These are phyloP conservation scores for Helicolenus hilgendorfi DNA, from an alignment of 2,797 vertebrate genomes.

Conservation along the genomic window DNA sequence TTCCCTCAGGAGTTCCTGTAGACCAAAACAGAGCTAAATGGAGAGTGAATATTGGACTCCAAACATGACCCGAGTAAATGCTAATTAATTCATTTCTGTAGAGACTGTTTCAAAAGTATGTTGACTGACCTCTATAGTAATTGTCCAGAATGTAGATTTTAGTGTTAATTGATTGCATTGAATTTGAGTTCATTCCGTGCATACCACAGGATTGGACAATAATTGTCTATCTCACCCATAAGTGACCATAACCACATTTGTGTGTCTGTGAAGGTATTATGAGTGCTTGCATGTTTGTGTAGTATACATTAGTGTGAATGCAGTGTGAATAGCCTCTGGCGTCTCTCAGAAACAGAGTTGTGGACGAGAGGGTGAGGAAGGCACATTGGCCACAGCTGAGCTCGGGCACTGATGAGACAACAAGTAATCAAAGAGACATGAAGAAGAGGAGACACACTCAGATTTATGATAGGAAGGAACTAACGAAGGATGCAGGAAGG, in stretches of 20 bases:
- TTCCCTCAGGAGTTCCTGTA: too few relatives aligned
- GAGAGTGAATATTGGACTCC: too few relatives aligned
- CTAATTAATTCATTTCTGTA: too few relatives aligned
- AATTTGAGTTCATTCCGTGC: neutral
- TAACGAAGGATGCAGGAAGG: slow-evolving; percentile 39
- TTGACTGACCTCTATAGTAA: too few relatives aligned
- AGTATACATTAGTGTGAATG: slow-evolving; percentile 32
- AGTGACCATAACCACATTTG: slow-evolving; percentile 19
- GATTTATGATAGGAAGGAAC: slow-evolving; percentile 58
- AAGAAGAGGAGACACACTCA: slow-evolving; percentile 54
- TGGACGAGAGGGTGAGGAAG: slow-evolving; percentile 44
- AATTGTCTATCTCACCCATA: slow-evolving; percentile 3
- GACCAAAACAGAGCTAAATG: too few relatives aligned
- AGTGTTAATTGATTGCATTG: neutral
- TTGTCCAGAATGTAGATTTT: neutral
- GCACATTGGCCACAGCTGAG: slow-evolving; percentile 76
- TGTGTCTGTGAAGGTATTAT: neutral
- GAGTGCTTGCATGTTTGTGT: slow-evolving; percentile 33
- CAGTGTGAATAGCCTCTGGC: slow-evolving; percentile 61
- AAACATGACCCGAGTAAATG: too few relatives aligned
- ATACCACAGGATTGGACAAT: neutral
- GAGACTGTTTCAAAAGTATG: too few relatives aligned
- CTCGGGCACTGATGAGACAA: slow-evolving; percentile 76
- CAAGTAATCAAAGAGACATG: slow-evolving; percentile 79
- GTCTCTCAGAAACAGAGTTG: slow-evolving; percentile 38